Conservation (phyloP, 2,113 vertebrate genomes). For the Tragelaphus scriptus region DNA sequence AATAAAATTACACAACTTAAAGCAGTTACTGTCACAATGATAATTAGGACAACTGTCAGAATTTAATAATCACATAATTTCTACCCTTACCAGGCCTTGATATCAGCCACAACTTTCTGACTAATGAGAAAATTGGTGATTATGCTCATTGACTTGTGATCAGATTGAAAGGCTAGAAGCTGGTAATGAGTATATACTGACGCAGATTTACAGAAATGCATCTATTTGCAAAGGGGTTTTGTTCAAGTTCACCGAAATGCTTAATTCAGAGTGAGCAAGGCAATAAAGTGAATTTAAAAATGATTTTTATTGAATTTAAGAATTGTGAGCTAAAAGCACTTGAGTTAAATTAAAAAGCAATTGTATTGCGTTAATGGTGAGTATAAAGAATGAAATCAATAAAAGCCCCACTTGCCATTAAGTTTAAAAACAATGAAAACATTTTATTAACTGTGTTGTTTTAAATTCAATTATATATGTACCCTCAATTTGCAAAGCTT, state of each 20-base stretch:
- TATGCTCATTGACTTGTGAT: not conserved
- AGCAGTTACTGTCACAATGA: not conserved
- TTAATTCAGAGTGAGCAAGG: conserved; percentile 40
- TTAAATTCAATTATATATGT: conserved; percentile 47
- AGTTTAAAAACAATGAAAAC: conserved; percentile 51
- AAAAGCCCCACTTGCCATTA: conserved; percentile 52
- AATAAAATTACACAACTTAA: not conserved
- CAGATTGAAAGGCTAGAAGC: not conserved
- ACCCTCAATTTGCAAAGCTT: conserved; percentile 26
- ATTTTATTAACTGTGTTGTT: conserved; percentile 70
- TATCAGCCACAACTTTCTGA: not conserved
- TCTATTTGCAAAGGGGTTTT: not conserved
- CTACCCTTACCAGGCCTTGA: not conserved
- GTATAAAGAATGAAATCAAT: conserved; percentile 70
- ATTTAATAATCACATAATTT: not conserved
- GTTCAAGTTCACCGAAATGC: not conserved
- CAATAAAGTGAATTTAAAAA: conserved; percentile 46
- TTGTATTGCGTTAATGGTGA: conserved; percentile 65
- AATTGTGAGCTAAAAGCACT: conserved; percentile 56
- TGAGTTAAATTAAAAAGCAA: conserved; percentile 62
- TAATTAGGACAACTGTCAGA: not conserved
- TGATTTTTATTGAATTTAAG: conserved; percentile 62
- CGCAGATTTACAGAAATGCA: not conserved
- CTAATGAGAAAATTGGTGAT: not conserved
- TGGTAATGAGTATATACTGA: not conserved